These are phyloP conservation scores for Crossaster papposus DNA, from an alignment of 53 echinoderm and acorn worm species.

Conservation along the genomic window DNA sequence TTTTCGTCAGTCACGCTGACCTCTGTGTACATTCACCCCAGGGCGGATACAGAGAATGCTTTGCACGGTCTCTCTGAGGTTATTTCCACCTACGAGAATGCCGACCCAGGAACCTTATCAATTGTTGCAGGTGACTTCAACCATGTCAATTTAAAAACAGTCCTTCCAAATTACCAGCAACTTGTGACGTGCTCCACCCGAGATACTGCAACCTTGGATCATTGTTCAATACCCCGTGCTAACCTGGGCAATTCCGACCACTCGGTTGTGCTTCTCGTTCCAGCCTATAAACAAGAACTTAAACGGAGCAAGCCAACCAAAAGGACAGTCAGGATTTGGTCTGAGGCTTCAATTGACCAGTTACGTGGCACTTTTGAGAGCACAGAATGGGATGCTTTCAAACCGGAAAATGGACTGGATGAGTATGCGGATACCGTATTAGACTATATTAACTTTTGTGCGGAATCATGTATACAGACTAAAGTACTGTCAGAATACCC, in stretches of 20 bases:
- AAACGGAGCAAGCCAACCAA: slow-evolving; percentile 51
- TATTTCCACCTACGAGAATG: slow-evolving; percentile 45
- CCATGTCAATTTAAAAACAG: slow-evolving; percentile 32
- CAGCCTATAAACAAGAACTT: slow-evolving; percentile 58
- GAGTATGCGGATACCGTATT: background rate
- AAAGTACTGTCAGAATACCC: slow-evolving; percentile 58
- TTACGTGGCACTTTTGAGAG: slow-evolving; percentile 52
- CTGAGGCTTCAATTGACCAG: slow-evolving; percentile 23
- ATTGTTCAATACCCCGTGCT: background rate
- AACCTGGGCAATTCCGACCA: no score
- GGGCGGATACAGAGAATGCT: slow-evolving; percentile 16
- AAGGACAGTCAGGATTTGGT: slow-evolving; percentile 34
- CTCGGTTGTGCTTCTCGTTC: slow-evolving; percentile 30
- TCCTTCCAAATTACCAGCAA: slow-evolving; percentile 50
- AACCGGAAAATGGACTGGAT: background rate
- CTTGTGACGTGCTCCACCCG: slow-evolving; percentile 51
- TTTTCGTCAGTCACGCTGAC: slow-evolving; percentile 56
- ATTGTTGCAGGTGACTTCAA: slow-evolving; percentile 61
- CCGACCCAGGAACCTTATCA: slow-evolving; percentile 48
- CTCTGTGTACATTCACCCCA: slow-evolving; percentile 53
- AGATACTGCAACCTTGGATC: slow-evolving; percentile 22
- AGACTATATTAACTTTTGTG: slow-evolving; percentile 68
- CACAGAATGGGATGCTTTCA: slow-evolving; percentile 44
- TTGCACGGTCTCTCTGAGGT: slow-evolving; percentile 19
- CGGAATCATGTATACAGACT: slow-evolving; percentile 51